Evolutionary conservation across 2,113 vertebrate species (phyloP), one percentile per base, ranked within the genome.

Genomic region (Regulus satrapa): DNA sequence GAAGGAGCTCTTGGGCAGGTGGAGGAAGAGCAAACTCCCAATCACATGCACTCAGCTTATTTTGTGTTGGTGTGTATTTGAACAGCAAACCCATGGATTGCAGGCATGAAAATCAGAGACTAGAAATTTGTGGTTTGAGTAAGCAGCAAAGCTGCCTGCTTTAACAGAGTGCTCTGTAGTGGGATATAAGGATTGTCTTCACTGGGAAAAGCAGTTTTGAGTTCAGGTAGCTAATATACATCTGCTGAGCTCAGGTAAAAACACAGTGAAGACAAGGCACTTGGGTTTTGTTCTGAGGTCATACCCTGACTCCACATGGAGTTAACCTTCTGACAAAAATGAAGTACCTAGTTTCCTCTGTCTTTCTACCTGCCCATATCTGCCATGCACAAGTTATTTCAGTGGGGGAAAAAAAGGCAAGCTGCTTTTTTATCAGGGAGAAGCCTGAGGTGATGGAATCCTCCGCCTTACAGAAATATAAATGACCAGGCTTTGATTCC

Each of bases 281-380:
- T 94, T 88, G 38, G 58, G 85, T 90, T 95, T 95, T 94, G 92
- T 94, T 94, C 92, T 67, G 79, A 88, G 96, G 94, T 95, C 94
- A 16, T 91, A 88, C 75, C 83, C 95, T 2, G 12, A 25, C 94
- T 96, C 85, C 0, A 18, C 59, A 46, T 80, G 94, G 85, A 85
- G 92, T 73, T 94, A 94, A 95, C 96, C 95, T 95, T 52, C 95
- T 66, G 82, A 88, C 94, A 86, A 83, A 83, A 94, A 90, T 43
- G 45, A 91, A 95, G 91, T 94, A 55, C 79, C 56, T 56, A 62
- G 41, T 73, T 95, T 92, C 85, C 38, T 69, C 91, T 90, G 75
- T 79, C 95, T 94, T 95, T 76, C 88, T 85, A 74, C 88, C 90
- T 86, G 85, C 88, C 75, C 55, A 59, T 92, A 77, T 90, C 92